Conservation (phyloP, 2,113 vertebrate genomes). For the Monopterus albus region DNA sequence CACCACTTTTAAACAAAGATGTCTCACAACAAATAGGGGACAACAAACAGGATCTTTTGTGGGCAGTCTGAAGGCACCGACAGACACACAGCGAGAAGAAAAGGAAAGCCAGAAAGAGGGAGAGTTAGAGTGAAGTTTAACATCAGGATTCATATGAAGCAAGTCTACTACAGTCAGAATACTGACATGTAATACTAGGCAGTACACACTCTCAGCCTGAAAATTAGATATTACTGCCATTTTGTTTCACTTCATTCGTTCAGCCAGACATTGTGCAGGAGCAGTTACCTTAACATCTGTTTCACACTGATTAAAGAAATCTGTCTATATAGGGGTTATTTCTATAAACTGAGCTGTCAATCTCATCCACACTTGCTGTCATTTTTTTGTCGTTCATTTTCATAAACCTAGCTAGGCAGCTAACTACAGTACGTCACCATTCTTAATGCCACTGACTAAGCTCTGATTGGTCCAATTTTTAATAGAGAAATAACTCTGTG, state of each 20-base stretch:
- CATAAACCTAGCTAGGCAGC: too few species aligned
- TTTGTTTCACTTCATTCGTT: background rate
- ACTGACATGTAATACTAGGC: background rate
- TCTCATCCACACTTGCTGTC: too few species aligned
- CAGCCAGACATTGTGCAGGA: too few species aligned
- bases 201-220: background rate
- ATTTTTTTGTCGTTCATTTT: too few species aligned
- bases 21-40: slow-evolving; percentile 58
- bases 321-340: too few species aligned
- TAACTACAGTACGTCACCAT: too few species aligned
- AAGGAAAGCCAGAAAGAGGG: background rate
- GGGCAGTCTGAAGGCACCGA: slow-evolving; percentile 42
- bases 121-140: slow-evolving; percentile 10
- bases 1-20: slow-evolving; percentile 73
- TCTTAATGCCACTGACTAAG: too few species aligned
- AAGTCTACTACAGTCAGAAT: background rate
- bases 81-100: slow-evolving; percentile 13
- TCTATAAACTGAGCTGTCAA: too few species aligned
- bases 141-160: slow-evolving; percentile 12
- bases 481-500: too few species aligned
- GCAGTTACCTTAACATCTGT: too few species aligned
- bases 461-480: too few species aligned
- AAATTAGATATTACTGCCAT: background rate
- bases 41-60: slow-evolving; percentile 76
- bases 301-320: too few species aligned